Conservation (phyloP, 2,888 invertebrate genomes). For the Octonoba sinensis region DNA sequence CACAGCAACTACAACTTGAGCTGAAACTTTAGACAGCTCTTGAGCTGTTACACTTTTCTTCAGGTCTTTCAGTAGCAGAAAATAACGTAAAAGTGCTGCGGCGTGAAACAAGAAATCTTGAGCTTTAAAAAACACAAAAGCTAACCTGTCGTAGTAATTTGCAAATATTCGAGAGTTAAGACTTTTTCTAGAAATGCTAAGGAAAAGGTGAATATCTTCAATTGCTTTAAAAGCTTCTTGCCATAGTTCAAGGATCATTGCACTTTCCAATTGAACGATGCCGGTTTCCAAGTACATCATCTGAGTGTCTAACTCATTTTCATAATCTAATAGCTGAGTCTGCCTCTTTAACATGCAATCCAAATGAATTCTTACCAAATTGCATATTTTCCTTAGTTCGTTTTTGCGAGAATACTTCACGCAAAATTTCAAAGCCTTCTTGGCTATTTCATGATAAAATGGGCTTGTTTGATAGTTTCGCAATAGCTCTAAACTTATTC, state of each 20-base stretch:
- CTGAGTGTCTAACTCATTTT: constrained; percentile 9
- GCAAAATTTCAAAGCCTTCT: constrained; percentile 34
- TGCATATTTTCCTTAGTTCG: constrained; percentile 35
- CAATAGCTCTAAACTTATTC: constrained; percentile 40
- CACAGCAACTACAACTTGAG: constrained; percentile 29
- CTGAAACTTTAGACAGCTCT: constrained; percentile 15
- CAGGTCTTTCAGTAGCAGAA: constrained; percentile 14
- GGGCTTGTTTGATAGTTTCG: constrained; percentile 18
- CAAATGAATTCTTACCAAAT: constrained; percentile 22
- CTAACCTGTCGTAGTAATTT: constrained; percentile 35
- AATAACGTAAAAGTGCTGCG: constrained; percentile 32
- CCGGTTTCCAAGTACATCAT: constrained; percentile 33
- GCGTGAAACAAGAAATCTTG: constrained; percentile 37
- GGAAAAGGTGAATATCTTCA: constrained; percentile 33
- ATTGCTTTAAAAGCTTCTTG: constrained; percentile 35
- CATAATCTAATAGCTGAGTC: not conserved
- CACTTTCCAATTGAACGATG: constrained; percentile 20
- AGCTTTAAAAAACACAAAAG: constrained; percentile 22
- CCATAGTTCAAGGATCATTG: constrained; percentile 34
- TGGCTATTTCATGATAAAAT: constrained; percentile 32
- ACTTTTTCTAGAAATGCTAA: constrained; percentile 10
- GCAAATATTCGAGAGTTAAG: constrained; percentile 15
- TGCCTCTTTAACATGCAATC: constrained; percentile 9
- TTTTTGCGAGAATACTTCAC: constrained; percentile 23
- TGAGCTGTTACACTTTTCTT: constrained; percentile 9